Evolutionary conservation across 2,888 invertebrate genomes (phyloP), one percentile per base, ranked within the genome.

Genomic region (Platycnemis pennipes): DNA sequence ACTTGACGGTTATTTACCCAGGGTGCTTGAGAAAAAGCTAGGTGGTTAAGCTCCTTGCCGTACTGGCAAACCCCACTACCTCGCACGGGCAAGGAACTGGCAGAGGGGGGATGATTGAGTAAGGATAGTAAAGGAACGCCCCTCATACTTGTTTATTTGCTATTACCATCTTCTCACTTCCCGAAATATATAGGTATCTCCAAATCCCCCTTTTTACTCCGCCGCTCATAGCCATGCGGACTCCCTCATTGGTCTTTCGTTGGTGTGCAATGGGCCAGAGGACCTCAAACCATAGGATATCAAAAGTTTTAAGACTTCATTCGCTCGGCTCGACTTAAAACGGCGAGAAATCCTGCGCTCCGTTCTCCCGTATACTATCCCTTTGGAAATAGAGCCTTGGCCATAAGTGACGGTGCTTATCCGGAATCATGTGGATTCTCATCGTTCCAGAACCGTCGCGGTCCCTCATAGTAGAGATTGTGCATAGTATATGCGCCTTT

Each of bases 51-150:
- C 26, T 63, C 26, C 22, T 63, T 63, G 63, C 63, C 63, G n/a
- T n/a, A 7, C 16, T 37, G 89, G 37, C 11, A 26, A 89, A 53
- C 56, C 89, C 89, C 56, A 89, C 89, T 56, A 56, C 91, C 45
- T 45, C 91, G 8, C 63, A n/a, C 22, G 13, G 91, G 63, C 91
- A 42, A 45, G 91, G 11, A 13, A 26, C 13, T 37, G 7, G 31
- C 31, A 77, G 77, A 11, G 2, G 77, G 77, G 77, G 3, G 8
- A 63, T 13, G 8, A 77, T 77, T 11, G 37, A 2, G 13, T 1
- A 77, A n/a, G 37, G 77, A 11, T 37, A 16, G 26, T 63, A 77
- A 77, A 77, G n/a, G 26, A 37, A 77, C 77, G 2, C 37, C 2
- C 11, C 13, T 77, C 77, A 77, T 37, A 26, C 26, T 13, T 37